phyloP scores from a whole-genome alignment of 2,113 vertebrate genomes.

The Cheirogaleus medius region DNA sequence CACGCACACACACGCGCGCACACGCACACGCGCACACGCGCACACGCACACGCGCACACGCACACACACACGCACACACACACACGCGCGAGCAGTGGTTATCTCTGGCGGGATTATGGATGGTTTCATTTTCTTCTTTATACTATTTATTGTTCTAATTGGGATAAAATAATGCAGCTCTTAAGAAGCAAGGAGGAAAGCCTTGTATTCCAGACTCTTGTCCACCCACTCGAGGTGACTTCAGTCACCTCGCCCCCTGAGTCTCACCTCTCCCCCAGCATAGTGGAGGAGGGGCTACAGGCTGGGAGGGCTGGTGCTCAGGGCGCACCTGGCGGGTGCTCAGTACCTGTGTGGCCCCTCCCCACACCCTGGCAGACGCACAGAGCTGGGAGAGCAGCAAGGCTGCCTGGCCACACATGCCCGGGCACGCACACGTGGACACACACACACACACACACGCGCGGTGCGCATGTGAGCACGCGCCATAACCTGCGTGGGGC shows the following conservation, averaged over 20 bases:
- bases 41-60: too few relatives aligned
- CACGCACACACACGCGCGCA: too few relatives aligned
- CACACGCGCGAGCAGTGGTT: neutral
- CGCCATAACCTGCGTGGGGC: neutral
- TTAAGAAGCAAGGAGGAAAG: neutral
- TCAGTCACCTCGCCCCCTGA: rapidly evolving
- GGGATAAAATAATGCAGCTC: too few relatives aligned
- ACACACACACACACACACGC: neutral
- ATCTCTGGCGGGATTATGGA: neutral
- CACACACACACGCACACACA: too few relatives aligned
- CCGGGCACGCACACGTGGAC: rapidly evolving
- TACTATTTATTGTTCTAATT: neutral
- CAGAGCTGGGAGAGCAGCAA: neutral
- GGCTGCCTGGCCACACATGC: neutral
- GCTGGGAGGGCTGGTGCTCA: neutral
- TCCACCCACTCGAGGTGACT: rapidly evolving
- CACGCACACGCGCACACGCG: too few relatives aligned
- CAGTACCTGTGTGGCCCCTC: rapidly evolving
- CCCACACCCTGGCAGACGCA: rapidly evolving
- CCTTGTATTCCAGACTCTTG: neutral
- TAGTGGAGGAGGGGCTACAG: rapidly evolving
- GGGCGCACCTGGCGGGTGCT: too few relatives aligned
- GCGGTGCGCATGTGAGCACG: rapidly evolving
- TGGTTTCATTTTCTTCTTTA: neutral
- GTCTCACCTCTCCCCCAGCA: neutral